Base-by-base conservation (phyloP, 2,797 vertebrate species). In the Neopelma chrysocephalum region DNA sequence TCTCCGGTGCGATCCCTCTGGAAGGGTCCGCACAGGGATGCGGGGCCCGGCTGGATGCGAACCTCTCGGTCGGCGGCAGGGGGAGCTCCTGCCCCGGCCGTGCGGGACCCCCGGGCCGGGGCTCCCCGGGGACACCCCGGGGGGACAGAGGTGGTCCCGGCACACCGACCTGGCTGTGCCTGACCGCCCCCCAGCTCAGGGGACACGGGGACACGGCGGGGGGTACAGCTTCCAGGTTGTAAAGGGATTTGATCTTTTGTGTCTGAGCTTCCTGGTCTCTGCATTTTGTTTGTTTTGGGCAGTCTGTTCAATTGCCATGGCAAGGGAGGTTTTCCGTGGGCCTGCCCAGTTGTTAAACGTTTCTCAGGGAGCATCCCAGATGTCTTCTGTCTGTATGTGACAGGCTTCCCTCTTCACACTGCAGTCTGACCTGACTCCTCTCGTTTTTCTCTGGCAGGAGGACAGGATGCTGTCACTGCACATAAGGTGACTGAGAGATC, bases 381-480 rank as follows among this genome's bases (percentile, higher is more conserved):
- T 90, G 62, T 48, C 40, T 72, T 71, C 69, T 50, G 19, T 54
- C 40, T 42, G n/a, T 40, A 20, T 42, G 61, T 53, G 57, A 31
- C 34, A 71, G 82, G 51, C 45, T 77, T 22, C 54, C 40, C 69
- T 57, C 53, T 21, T 64, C 76, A 53, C 15, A 0, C 43, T 31
- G 29, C 51, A 60, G 69, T 77, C 82, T 9, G 2, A 58, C 42
- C 42, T 72, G 80, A 68, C 71, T 43, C 43, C 51, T 56, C 42
- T n/a, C 29, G 72, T 21, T 27, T 32, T 66, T 9, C 31, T 43
- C 32, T 66, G 64, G 29, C 73, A 83, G 65, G 57, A 88, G 72
- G 50, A 62, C 72, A 43, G 81, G 56, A 68, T 80, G 79, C 72
- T 91, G 80, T 64, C 81, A 76, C 75, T 87, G 89, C 82, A 60